Evolutionary conservation across 2,888 invertebrate species (phyloP), one percentile per base, ranked within the genome.

Genomic region (Byasa hedistus): DNA sequence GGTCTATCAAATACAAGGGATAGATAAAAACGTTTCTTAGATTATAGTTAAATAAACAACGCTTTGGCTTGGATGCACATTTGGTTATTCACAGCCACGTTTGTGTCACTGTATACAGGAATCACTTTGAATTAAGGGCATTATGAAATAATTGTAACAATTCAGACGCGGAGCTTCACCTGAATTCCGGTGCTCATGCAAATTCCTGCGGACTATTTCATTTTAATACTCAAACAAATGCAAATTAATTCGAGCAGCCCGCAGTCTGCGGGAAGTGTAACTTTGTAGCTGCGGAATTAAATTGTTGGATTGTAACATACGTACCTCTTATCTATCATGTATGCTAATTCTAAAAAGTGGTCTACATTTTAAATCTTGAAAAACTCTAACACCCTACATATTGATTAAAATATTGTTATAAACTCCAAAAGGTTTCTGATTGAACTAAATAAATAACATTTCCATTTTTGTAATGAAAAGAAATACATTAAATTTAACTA

Each of bases 171-270:
- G 52, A 59, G 48, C 44, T 61, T n/a, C 19, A 52, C 54, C 52
- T 27, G 2, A 39, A 44, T 39, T 39, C 55, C 5, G 39, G 19
- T 36, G 17, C 61, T 36, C 54, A 39, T 56, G 19, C 56, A 24
- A 54, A 56, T 24, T 48, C 10, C 10, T 8, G 10, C 24, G 44
- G 44, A 22, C 24, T 44, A 36, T 44, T 24, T 56, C 48, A 19
- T 55, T 56, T 62, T 62, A 56, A n/a, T 48, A 56, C 56, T 62
- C 51, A 63, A 63, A 63, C 57, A 32, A 57, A 63, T 51, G 57
- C 57, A 57, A 63, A 63, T 57, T 24, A 27, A 23, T 57, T 48
- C 32, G 10, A 27, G 24, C 32, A 32, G 63, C 24, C 32, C n/a
- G 51, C 51, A n/a, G n/a, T 10, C 32, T 10, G 32, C 32, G 39